Evolutionary conservation across 2,797 vertebrate genomes (phyloP).

Genomic region (Danio choprae): DNA sequence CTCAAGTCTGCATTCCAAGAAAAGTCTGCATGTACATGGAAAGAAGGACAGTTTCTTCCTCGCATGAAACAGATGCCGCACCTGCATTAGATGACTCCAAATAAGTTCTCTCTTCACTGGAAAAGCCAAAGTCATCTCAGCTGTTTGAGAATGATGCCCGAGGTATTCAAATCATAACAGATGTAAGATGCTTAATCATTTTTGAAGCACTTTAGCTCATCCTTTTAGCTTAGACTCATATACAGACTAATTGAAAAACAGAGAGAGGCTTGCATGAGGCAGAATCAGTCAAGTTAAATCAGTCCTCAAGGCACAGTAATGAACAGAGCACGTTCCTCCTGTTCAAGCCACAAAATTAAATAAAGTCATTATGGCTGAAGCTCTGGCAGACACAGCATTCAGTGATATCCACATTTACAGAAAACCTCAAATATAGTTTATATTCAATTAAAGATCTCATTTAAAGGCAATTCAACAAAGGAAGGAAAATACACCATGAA

Average conservation of each 20-base stretch:
- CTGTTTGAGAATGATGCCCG: constrained; percentile 4
- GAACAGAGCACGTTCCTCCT: constrained; percentile 45
- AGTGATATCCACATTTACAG: constrained; percentile 23
- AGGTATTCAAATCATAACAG: constrained; percentile 16
- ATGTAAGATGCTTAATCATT: constrained; percentile 43
- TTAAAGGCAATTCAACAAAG: neutral
- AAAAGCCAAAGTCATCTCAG: neutral
- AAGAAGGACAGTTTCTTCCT: constrained; percentile 8
- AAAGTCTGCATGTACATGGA: constrained; percentile 13
- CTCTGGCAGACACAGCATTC: constrained; percentile 22
- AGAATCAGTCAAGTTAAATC: constrained; percentile 38
- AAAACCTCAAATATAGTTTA: constrained; percentile 35
- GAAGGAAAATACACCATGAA: neutral
- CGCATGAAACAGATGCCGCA: constrained; percentile 35
- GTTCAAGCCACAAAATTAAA: constrained; percentile 43
- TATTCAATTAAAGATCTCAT: constrained; percentile 38
- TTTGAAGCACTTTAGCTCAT: constrained; percentile 48
- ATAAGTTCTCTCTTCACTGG: neutral
- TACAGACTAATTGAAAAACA: constrained; percentile 36
- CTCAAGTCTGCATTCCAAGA: constrained; percentile 31
- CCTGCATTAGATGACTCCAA: constrained; percentile 37
- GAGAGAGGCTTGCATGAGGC: constrained; percentile 7
- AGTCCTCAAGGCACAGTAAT: constrained; percentile 53
- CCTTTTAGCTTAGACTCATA: constrained; percentile 37
- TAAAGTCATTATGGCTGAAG: constrained; percentile 41